These are phyloP conservation scores for Proisotoma minuta DNA, from an alignment of 2,888 invertebrate species.

Conservation along the genomic window DNA sequence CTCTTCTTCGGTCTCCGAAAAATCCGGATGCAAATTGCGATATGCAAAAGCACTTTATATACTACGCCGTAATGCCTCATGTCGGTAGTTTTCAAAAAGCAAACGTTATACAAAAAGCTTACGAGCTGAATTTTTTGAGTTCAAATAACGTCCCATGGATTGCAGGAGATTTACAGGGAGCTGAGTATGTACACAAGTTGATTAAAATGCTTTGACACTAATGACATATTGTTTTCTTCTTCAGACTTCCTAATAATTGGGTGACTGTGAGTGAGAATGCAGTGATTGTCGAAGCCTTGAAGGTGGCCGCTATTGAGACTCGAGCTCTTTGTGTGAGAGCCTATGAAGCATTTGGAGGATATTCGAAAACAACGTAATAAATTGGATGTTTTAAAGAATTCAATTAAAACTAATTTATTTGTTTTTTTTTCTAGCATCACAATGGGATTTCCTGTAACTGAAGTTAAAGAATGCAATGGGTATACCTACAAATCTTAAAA, in stretches of 20 bases:
- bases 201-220: not conserved
- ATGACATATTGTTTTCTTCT: not conserved
- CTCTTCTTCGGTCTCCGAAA: constrained; percentile 54
- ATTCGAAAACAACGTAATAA: constrained; percentile 31
- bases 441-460: constrained; percentile 18
- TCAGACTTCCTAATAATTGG: constrained; percentile 34
- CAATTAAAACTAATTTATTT: too few relatives aligned
- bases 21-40: constrained; percentile 54
- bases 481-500: not conserved
- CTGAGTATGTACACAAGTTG: not conserved
- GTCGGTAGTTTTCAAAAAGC: constrained; percentile 49
- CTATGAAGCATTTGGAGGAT: constrained; percentile 40
- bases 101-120: constrained; percentile 52
- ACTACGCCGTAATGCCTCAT: constrained; percentile 54
- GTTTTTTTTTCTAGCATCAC: not conserved
- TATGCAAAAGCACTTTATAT: constrained; percentile 53
- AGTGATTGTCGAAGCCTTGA: constrained; percentile 40
- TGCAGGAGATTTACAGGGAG: not conserved
- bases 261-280: constrained; percentile 19
- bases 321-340: constrained; percentile 30
- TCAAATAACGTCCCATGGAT: constrained; percentile 35
- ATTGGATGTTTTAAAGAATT: not conserved
- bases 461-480: constrained; percentile 30
- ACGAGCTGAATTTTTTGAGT: constrained; percentile 51
- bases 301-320: constrained; percentile 18